phyloP scores from a whole-genome alignment of 2,113 vertebrate genomes.

The Nasalis larvatus region DNA sequence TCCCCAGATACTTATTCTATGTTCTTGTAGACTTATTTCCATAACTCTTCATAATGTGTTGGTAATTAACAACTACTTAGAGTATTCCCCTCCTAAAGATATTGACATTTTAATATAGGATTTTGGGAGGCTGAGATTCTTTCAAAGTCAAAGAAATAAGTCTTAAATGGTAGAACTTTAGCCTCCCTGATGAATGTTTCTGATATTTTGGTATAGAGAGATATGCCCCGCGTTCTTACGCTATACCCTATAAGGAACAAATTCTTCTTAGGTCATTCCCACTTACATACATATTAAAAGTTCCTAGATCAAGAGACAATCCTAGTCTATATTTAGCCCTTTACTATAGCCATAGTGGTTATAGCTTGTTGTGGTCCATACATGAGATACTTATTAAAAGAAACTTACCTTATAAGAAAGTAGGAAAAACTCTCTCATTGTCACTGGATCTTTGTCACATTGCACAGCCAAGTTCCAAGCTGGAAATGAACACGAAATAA shows the following conservation, averaged over 20 bases:
- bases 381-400: neutral
- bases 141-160: slow-evolving; percentile 22
- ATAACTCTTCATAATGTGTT: neutral
- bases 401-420: slow-evolving; percentile 90
- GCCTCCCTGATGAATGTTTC: neutral
- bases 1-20: neutral
- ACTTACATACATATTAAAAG: neutral
- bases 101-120: slow-evolving; percentile 23
- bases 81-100: slow-evolving; percentile 2
- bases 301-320: slow-evolving; percentile 10
- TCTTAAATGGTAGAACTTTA: slow-evolving; percentile 29
- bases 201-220: neutral
- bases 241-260: neutral
- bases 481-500: slow-evolving; percentile 78
- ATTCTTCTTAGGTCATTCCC: neutral
- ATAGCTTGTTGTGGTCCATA: neutral
- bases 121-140: neutral
- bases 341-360: neutral
- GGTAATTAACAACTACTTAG: neutral
- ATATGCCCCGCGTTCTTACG: neutral
- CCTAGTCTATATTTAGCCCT: neutral
- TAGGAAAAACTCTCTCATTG: slow-evolving; percentile 93
- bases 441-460: slow-evolving; percentile 82
- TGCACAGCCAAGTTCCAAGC: slow-evolving; percentile 95
- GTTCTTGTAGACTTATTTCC: neutral